phyloP scores from a whole-genome alignment of 2,113 vertebrate genomes.

The Prionailurus viverrinus region DNA sequence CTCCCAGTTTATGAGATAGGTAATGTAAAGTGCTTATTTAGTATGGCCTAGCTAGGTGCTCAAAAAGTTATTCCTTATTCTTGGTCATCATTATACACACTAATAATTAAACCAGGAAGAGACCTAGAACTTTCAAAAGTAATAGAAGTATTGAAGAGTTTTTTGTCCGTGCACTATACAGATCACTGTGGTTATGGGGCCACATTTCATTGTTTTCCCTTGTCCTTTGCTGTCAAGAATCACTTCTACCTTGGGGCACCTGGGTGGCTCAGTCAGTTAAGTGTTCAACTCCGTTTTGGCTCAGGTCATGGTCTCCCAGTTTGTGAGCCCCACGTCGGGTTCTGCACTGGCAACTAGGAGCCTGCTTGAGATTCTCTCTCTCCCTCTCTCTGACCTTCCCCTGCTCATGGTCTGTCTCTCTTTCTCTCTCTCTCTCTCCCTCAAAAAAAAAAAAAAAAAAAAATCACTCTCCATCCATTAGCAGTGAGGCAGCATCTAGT shows the following conservation, averaged over 20 bases:
- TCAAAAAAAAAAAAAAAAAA: too few relatives aligned
- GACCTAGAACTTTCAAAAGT: constrained; percentile 36
- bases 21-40: constrained; percentile 1
- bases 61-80: constrained; percentile 44
- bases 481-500: not conserved
- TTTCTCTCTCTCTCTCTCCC: too few relatives aligned
- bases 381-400: too few relatives aligned
- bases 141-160: not conserved
- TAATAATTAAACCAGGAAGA: not conserved
- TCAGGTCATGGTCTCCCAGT: too few relatives aligned
- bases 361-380: too few relatives aligned
- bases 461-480: not conserved
- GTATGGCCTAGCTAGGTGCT: not conserved
- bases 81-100: not conserved
- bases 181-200: not conserved
- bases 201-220: not conserved
- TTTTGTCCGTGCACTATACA: not conserved
- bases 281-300: too few relatives aligned
- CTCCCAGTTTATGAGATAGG: not conserved
- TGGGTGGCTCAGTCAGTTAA: too few relatives aligned
- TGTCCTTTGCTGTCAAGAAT: constrained; percentile 11
- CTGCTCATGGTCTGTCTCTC: too few relatives aligned
- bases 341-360: too few relatives aligned
- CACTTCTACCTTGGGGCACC: not conserved
- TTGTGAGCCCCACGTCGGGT: too few relatives aligned